These are phyloP conservation scores for Kradibia gibbosae DNA, from an alignment of 1,140 invertebrate species.

Conservation along the genomic window DNA sequence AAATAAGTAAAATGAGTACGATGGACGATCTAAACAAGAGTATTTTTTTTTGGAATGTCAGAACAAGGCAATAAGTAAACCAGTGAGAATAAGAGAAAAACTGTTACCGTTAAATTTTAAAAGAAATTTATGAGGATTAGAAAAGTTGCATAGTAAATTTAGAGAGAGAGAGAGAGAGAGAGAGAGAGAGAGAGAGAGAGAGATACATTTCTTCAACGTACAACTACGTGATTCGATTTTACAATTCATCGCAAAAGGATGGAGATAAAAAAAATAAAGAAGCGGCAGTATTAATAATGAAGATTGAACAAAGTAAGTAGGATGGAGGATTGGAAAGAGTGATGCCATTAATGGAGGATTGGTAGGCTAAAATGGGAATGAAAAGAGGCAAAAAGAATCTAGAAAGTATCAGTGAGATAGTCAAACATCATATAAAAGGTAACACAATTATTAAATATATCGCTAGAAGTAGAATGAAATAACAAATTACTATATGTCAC, in stretches of 20 bases:
- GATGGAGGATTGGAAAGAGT: no score
- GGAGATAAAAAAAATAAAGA: not conserved
- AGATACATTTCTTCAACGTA: constrained; percentile 34
- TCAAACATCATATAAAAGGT: no score
- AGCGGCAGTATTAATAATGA: no score
- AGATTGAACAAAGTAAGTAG: no score
- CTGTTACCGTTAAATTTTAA: not conserved
- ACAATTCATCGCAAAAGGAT: constrained; percentile 35
- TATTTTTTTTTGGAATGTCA: constrained; percentile 20
- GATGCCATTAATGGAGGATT: no score
- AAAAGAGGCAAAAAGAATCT: not conserved
- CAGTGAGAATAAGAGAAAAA: not conserved
- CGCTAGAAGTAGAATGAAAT: no score
- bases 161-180: not conserved
- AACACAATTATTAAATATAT: no score
- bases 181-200: not conserved
- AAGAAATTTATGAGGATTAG: not conserved
- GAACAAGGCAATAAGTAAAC: no score
- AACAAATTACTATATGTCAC: no score
- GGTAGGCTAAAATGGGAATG: not conserved
- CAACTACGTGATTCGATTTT: constrained; percentile 43
- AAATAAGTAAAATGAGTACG: constrained; percentile 28
- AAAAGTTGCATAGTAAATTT: no score
- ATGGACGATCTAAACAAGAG: not conserved
- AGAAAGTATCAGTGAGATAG: not conserved